Conservation (phyloP, 2,113 vertebrate genomes). For the Carollia perspicillata region DNA sequence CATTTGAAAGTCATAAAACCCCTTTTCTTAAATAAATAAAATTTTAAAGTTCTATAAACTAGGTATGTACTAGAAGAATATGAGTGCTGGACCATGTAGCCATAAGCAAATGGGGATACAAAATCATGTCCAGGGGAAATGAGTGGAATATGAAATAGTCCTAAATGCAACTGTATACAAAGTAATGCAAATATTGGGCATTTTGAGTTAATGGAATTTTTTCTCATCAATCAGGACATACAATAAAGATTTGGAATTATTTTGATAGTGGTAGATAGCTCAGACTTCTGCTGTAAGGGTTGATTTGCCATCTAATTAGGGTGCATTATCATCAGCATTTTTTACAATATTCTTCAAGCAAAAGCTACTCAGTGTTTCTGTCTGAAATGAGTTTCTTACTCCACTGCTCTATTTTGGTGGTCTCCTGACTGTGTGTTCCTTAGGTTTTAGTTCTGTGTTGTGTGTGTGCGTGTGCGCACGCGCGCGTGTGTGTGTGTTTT, state of each 20-base stretch:
- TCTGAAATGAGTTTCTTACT: background rate
- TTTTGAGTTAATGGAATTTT: constrained; percentile 8
- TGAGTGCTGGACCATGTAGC: constrained; percentile 34
- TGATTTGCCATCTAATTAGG: background rate
- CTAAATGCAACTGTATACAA: constrained; percentile 13
- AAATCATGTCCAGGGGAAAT: constrained; percentile 37
- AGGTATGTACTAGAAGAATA: constrained; percentile 59
- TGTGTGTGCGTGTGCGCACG: too few relatives aligned
- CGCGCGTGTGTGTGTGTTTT: background rate
- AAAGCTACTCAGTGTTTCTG: background rate
- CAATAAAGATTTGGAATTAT: constrained; percentile 24
- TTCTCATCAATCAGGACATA: background rate
- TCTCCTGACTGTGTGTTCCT: background rate
- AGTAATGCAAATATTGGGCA: background rate
- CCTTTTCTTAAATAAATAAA: constrained; percentile 48
- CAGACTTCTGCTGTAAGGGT: background rate
- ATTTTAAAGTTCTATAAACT: constrained; percentile 50
- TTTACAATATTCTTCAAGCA: background rate
- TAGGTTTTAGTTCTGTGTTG: background rate
- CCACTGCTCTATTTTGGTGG: background rate
- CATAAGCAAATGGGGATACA: constrained; percentile 48
- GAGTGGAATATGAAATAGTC: constrained; percentile 17
- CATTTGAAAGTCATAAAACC: constrained; percentile 71
- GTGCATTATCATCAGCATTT: background rate
- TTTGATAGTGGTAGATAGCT: background rate